phyloP scores from a whole-genome alignment of 2,888 invertebrate genomes.

The Mactromeris polynyma region DNA sequence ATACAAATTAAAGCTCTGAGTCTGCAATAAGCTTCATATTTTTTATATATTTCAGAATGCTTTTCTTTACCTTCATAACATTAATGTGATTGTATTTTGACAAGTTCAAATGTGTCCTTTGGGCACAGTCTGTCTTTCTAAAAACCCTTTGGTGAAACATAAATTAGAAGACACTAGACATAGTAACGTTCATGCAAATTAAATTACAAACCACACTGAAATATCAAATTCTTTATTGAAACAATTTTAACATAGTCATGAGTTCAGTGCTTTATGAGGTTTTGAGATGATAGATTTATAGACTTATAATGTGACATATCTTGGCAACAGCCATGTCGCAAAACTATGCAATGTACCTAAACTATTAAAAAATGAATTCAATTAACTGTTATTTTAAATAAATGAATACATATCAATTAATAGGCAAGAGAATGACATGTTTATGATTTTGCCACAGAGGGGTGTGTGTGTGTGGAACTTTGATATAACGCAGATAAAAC shows the following conservation, averaged over 20 bases:
- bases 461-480: not conserved
- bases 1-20: no score
- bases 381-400: not conserved
- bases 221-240: not conserved
- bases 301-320: not conserved
- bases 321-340: not conserved
- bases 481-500: not conserved
- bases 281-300: not conserved
- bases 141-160: no score
- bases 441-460: not conserved
- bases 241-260: not conserved
- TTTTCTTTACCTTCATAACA: no score
- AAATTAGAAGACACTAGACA: no score
- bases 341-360: not conserved
- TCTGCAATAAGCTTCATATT: no score
- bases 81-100: no score
- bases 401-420: slow-evolving; percentile 1
- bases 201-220: no score
- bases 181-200: no score
- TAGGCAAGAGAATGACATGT: not conserved
- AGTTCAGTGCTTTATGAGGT: not conserved
- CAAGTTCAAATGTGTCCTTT: no score
- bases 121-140: no score
- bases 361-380: not conserved
- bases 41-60: no score